Evolutionary conservation across 1,140 invertebrate species (phyloP), one percentile per base, ranked within the genome.

Genomic region (Holcopasites calliopsidis): DNA sequence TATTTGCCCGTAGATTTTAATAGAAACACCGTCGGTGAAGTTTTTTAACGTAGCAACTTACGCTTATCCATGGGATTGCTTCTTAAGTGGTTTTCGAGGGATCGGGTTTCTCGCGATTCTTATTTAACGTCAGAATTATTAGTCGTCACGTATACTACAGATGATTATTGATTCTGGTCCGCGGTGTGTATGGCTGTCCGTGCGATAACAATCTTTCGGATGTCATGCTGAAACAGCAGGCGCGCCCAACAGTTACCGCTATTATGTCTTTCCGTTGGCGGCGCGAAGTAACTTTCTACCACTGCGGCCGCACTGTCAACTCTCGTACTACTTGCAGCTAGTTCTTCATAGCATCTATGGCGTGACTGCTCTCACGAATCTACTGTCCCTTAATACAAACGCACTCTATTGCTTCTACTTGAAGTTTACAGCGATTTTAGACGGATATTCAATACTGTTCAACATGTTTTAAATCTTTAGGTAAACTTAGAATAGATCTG

Each of bases 191-290:
- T 6, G 18, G 18, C 11, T 57, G 55, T 54, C 11, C 13, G 2
- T 5, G 16, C 13, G 62, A 65, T 65, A 50, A 3, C n/a, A 33
- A 65, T 50, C 62, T 52, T 23, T 65, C 6, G 21, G 44, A 65
- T 65, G 44, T 50, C 62, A 50, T 16, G 44, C 44, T 50, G 50
- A 71, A 65, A 50, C 31, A 44, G 8, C 26, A 62, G 49, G 35
- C 74, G 23, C 76, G 57, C 62, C 70, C 78, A 80, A 26, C 16
- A 47, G 16, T 31, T 35, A 38, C 33, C 44, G 54, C 38, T 21
- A 55, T 64, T 58, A 69, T 38, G 50, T 47, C 44, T 35, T 65
- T 61, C 31, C 42, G 50, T 35, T 40, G 66, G 26, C 44, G 60
- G 7, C 6, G n/a, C 44, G 28, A 58, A 58, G 38, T 38, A 65